These are phyloP conservation scores for Scaptomyza tumidula DNA, from an alignment of 2,888 invertebrate species.

Conservation along the genomic window DNA sequence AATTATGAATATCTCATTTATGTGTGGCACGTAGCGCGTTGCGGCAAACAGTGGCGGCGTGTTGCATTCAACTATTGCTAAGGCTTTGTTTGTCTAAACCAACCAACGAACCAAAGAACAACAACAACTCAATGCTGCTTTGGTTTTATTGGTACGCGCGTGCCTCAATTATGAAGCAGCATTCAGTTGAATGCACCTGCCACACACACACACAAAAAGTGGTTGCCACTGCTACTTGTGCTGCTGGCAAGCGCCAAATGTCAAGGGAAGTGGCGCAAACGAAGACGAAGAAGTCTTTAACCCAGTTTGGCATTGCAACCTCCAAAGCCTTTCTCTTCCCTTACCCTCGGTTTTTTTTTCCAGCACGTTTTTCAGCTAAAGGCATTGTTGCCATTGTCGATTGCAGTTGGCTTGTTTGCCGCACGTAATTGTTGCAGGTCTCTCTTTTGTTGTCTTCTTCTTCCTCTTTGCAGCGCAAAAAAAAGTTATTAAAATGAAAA, in stretches of 20 bases:
- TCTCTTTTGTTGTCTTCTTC: constrained; percentile 34
- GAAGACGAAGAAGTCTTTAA: constrained; percentile 62
- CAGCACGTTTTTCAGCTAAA: constrained; percentile 12
- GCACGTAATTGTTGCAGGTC: constrained; percentile 77
- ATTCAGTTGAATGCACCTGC: constrained; percentile 37
- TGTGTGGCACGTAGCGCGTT: constrained; percentile 17
- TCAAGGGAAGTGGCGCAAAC: constrained; percentile 64
- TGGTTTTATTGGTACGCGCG: constrained; percentile 49
- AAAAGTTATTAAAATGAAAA: constrained; percentile 77
- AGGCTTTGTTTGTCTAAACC: constrained; percentile 6
- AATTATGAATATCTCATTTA: constrained; percentile 50
- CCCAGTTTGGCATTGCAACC: constrained; percentile 60
- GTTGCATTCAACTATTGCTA: neutral
- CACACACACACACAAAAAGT: constrained; percentile 34
- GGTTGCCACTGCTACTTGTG: neutral
- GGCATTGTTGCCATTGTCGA: constrained; percentile 65
- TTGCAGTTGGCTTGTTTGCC: constrained; percentile 64
- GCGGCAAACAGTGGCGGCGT: constrained; percentile 3
- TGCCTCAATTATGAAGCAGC: constrained; percentile 67
- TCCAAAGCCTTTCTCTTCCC: constrained; percentile 1
- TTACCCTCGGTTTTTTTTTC: neutral
- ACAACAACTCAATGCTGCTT: constrained; percentile 19
- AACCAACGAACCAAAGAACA: neutral
- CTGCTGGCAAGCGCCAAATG: constrained; percentile 56
- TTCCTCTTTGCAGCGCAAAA: constrained; percentile 41